Evolutionary conservation across 1,140 invertebrate genomes (phyloP), one percentile per base, ranked within the genome.

Genomic region (Drosophila pachea): DNA sequence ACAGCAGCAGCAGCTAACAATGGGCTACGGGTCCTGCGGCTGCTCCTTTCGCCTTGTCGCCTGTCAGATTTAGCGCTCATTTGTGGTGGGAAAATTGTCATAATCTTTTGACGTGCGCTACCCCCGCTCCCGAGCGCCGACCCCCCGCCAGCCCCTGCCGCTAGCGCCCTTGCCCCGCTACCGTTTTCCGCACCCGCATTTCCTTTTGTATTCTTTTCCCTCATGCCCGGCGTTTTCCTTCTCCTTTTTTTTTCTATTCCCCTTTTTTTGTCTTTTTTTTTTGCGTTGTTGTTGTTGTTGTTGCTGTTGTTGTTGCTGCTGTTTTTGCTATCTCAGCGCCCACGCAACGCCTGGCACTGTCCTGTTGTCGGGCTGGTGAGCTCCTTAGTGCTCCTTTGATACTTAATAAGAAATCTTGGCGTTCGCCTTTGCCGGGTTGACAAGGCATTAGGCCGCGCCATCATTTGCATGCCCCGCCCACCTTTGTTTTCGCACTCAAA

Each of bases 81-180:
- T 87, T 87, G 84, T 79, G 84, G 84, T 87, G 81, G 68, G 74
- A 87, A 87, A 87, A 84, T 88, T 84, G 84, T 87, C 84, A 87
- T 87, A 87, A 87, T 87, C 84, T 88, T 88, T 88, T 87, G 84
- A 87, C 84, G 82, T 75, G 82, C 74, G 76, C 68, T 71, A 53
- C 65, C 52, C 69, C 64, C 50, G 33, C 49, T 12, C 35, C 35
- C 12, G 43, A 11, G 11, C 11, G 2, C 42, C 8, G 2, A 2
- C 14, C 4, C 14, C 45, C 38, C 11, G 2, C 42, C 8, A 0
- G 0, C 14, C 4, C 14, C 45, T 31, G 6, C 47, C 11, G 1
- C 32, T 4, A 35, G 14, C 22, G 22, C 22, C 22, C 22, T 3
- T 22, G 22, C 40, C 40, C 40, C 40, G 40, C 35, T 33, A 8